Conservation (phyloP, 1,140 invertebrate species). For the Centruroides sculpturatus region DNA sequence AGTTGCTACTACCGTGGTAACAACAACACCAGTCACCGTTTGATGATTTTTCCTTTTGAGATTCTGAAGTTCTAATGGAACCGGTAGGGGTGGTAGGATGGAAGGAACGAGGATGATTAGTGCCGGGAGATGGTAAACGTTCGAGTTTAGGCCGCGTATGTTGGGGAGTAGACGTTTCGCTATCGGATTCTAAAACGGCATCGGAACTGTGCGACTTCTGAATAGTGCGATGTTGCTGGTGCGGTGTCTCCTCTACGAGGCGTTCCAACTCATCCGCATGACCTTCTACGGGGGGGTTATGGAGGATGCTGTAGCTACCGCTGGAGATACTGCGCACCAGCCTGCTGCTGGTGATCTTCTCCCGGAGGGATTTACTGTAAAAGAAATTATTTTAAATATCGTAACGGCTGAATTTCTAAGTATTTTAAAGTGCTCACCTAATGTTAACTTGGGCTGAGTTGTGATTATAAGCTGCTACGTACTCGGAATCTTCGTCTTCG, state of each 20-base stretch:
- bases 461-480: conserved; percentile 11
- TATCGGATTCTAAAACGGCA: conserved; percentile 20
- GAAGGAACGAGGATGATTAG: neutral
- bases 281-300: conserved; percentile 5
- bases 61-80: conserved; percentile 10
- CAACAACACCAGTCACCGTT: conserved; percentile 4
- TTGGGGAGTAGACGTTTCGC: conserved; percentile 13
- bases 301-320: conserved; percentile 19
- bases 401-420: neutral
- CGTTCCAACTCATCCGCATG: conserved; percentile 18
- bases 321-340: conserved; percentile 20
- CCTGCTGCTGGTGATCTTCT: conserved; percentile 15
- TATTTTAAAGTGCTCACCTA: neutral
- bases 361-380: conserved; percentile 11
- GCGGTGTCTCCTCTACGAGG: conserved; percentile 13
- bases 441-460: conserved; percentile 13
- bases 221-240: conserved; percentile 11
- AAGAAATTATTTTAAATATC: neutral
- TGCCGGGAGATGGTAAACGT: neutral
- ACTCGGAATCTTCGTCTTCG: conserved; percentile 16
- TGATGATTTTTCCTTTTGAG: neutral
- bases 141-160: conserved; percentile 6
- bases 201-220: conserved; percentile 20
- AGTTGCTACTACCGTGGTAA: neutral
- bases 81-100: neutral